phyloP scores from a whole-genome alignment of 2,113 vertebrate species.

The Gallinago paraguaiae region DNA sequence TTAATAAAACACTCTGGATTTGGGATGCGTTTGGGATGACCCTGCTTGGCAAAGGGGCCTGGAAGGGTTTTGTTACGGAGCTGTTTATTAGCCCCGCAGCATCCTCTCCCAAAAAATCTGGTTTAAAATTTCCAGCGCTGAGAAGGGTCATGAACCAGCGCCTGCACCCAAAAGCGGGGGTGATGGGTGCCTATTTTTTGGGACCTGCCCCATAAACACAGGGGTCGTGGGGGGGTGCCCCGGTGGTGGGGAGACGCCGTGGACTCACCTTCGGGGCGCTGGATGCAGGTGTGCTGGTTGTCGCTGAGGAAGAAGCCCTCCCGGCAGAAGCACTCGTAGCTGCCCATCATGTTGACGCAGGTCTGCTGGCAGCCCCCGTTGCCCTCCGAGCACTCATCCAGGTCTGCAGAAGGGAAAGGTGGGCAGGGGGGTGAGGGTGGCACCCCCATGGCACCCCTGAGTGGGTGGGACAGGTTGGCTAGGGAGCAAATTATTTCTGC shows the following conservation, averaged over 20 bases:
- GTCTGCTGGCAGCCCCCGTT: conserved; percentile 97
- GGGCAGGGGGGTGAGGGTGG: background rate
- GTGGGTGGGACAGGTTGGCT: rapidly evolving
- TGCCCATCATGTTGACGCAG: conserved; percentile 99
- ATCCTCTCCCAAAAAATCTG: background rate
- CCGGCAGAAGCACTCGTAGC: conserved; percentile 95
- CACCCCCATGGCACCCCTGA: rapidly evolving
- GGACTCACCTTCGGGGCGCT: conserved; percentile 90
- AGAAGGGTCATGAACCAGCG: background rate
- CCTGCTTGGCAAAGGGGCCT: background rate
- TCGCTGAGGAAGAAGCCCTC: conserved; percentile 98
- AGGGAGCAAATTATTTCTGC: background rate
- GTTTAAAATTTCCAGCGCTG: background rate
- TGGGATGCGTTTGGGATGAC: background rate
- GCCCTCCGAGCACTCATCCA: conserved; percentile 94
- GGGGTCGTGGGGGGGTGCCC: background rate
- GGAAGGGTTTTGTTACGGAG: background rate
- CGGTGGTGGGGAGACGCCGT: rapidly evolving
- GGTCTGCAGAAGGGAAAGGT: conserved; percentile 76
- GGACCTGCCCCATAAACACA: rapidly evolving
- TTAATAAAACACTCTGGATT: background rate
- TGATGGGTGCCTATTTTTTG: background rate
- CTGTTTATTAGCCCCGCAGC: background rate
- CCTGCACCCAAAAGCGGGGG: background rate
- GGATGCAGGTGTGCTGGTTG: conserved; percentile 99